These are phyloP conservation scores for Araneus ventricosus DNA, from an alignment of 1,140 invertebrate species.

Conservation along the genomic window DNA sequence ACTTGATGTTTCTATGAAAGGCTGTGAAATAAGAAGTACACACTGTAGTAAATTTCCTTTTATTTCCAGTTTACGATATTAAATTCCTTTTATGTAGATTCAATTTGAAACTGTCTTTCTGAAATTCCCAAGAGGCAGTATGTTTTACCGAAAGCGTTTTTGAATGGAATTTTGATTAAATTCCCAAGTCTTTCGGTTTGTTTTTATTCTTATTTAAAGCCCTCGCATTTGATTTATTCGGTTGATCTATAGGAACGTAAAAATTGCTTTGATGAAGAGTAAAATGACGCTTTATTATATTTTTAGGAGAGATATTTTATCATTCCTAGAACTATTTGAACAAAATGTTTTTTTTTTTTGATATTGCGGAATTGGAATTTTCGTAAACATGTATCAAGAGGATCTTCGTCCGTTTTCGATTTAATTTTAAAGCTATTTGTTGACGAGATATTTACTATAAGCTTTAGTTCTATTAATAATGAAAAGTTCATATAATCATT, in stretches of 20 bases:
- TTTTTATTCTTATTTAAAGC: neutral
- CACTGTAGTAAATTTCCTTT: neutral
- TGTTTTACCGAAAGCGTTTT: slow-evolving; percentile 30
- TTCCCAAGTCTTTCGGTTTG: neutral
- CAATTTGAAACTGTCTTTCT: slow-evolving; percentile 17
- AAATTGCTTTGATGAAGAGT: neutral
- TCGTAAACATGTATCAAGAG: too few species aligned
- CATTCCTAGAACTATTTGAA: too few species aligned
- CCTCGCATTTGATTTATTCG: neutral
- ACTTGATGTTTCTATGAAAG: slow-evolving; percentile 16
- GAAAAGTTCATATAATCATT: too few species aligned
- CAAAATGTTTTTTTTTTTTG: too few species aligned
- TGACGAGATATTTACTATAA: too few species aligned
- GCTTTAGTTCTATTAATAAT: too few species aligned
- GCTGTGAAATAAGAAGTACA: neutral
- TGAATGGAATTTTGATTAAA: slow-evolving; percentile 38
- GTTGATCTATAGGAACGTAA: neutral
- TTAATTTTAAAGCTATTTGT: too few species aligned
- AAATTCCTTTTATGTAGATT: slow-evolving; percentile 38
- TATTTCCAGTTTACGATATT: neutral
- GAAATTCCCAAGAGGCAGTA: neutral
- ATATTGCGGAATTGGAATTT: too few species aligned
- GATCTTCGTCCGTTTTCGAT: too few species aligned
- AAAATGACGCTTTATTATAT: neutral
- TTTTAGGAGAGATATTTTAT: neutral